Base-by-base conservation (phyloP, 2,888 invertebrate species). In the Alsophila aescularia region DNA sequence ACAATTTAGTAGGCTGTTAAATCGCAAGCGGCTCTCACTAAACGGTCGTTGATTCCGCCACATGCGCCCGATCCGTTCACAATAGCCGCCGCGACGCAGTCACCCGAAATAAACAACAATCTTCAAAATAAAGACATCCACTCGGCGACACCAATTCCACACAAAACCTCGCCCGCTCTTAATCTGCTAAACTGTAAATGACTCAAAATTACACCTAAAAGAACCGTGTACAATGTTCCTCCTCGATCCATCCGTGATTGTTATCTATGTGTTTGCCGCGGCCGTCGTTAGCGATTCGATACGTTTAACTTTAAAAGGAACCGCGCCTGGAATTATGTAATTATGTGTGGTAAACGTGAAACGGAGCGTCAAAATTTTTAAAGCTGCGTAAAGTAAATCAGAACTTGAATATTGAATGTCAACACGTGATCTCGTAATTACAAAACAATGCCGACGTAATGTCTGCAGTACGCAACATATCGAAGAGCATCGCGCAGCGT, bases 401-500 rank as follows among this genome's bases (percentile, higher is more conserved):
- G 42, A 47, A 39, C 35, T 49, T 35, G 32, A 15, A 42, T 54
- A 54, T 54, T 24, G 47, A 54, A 52, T 50, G 35, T 44, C 47
- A 32, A 49, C 47, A 52, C 39, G 42, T 50, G 56, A 56, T 43
- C 43, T 15, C 44, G n/a, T n/a, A 37, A 48, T 55, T 55, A 43
- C 57, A 21, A 55, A 57, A 57, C 52, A 55, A 59, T 32, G 43
- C n/a, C 42, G 55, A 52, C 58, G 14, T 16, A 24, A 27, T 45
- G 45, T 45, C 35, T 50, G 44, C 43, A 45, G 14, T 24, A 45
- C 56, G 51, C 68, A 60, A 71, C 79, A 82, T 76, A 82, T 81
- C 77, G 78, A 81, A 77, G 76, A 72, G 76, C 74, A 72, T 76
- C 66, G 70, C 64, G 49, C 40, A 65, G 58, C 66, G 58, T 64